These are phyloP conservation scores for Balearica regulorum DNA, from an alignment of 2,797 vertebrate genomes.

Conservation along the genomic window DNA sequence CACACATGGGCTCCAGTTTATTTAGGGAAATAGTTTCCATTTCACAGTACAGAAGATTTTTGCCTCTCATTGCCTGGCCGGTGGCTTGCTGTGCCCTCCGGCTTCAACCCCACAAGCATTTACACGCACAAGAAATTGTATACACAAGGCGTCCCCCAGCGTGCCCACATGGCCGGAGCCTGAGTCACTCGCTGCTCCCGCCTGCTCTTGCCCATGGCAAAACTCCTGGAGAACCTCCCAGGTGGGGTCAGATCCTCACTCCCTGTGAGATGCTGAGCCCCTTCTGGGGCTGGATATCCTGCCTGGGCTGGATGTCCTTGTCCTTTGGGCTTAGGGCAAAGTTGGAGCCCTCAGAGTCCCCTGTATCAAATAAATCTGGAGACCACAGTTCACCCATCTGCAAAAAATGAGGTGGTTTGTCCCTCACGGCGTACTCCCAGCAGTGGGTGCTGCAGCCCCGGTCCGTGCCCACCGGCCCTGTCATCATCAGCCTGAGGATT, in stretches of 20 bases:
- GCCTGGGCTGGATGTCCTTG: not conserved
- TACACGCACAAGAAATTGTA: not conserved
- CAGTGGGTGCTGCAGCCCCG: not conserved
- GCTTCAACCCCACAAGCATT: not conserved
- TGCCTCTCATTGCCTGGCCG: not conserved
- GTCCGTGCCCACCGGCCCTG: rapidly evolving
- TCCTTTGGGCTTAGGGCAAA: not conserved
- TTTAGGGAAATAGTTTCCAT: slow-evolving; percentile 7
- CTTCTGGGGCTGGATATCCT: not conserved
- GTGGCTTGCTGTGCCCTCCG: not conserved
- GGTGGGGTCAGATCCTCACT: not conserved
- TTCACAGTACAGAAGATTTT: not conserved
- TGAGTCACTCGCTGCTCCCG: not conserved
- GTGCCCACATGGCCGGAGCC: not conserved
- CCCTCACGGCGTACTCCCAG: not conserved
- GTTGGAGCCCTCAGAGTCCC: not conserved
- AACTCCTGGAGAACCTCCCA: not conserved
- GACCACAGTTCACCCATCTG: not conserved
- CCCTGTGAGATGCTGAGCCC: not conserved
- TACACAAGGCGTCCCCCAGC: not conserved
- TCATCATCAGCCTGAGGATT: not conserved
- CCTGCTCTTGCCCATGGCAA: not conserved
- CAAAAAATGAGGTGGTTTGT: not conserved
- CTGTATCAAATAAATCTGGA: rapidly evolving
- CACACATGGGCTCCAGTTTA: not conserved